Evolutionary conservation across 2,888 invertebrate genomes (phyloP), one percentile per base, ranked within the genome.

Genomic region (Tupiocoris notatus): DNA sequence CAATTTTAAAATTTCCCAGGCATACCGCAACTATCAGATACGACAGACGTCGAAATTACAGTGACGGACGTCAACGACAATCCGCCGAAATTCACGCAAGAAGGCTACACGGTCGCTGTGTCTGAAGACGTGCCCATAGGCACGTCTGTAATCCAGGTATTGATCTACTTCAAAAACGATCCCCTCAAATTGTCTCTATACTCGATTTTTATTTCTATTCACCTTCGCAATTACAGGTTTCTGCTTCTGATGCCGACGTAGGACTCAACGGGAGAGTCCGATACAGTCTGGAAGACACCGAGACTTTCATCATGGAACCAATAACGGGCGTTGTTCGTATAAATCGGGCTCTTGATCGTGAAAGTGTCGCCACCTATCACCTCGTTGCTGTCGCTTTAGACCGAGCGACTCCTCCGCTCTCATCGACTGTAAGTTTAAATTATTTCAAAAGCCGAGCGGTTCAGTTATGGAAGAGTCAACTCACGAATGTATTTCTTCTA

Each of bases 51-150:
- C 0, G 96, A 98, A 84, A 95, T 99, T 80, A 92, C 94, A 0
- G 91, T 99, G 0, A 92, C 93, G 0, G 99, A 99, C 83, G 95
- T 97, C 0, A 99, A 99, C 83, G 98, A 99, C 83, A 96, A 97
- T 83, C 89, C 92, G 2, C 98, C 98, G 0, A 87, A 89, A 0
- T 98, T 98, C 84, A 91, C 91, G 80, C 91, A 92, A 78, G 88
- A 91, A 0, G 86, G 92, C 1, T 96, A 96, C 82, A 90, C 91
- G 18, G 92, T 94, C 0, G 91, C 89, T 2, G 91, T 96, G 21
- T 88, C 92, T 77, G 96, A 96, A 84, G 96, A 96, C 83, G 95
- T 94, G 17, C 85, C 93, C 79, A 91, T 95, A 77, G 93, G 93
- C 84, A 85, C 86, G 17, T 85, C 84, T 77, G 83, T 85, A 39